Evolutionary conservation across 2,113 vertebrate species (phyloP), one percentile per base, ranked within the genome.

Genomic region (Halichoerus grypus): DNA sequence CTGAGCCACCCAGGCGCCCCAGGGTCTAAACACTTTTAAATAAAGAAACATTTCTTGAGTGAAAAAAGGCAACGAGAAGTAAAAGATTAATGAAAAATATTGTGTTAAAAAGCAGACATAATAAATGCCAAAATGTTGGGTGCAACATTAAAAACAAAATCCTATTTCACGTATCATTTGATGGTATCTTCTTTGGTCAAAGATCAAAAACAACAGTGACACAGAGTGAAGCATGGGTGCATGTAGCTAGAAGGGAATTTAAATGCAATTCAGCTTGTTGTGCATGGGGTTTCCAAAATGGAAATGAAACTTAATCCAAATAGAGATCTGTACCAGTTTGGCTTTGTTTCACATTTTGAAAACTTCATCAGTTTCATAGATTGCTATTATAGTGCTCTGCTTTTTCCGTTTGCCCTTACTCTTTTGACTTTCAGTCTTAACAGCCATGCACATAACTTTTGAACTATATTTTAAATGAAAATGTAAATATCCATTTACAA

Each of bases 171-270:
- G 39, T 42, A n/a, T 28, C 87, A 95, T 28, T 82, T 18, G 57
- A 88, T 81, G 63, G 84, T 31, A 89, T 94, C 57, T 96, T 93
- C 92, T 93, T 92, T 89, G 81, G 83, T 93, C 74, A 79, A 18
- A 71, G 65, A 92, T 33, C 94, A 65, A 88, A 98, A 95, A 97
- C 83, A 91, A 55, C 67, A 91, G 42, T 85, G 74, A 92, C 49
- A 88, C 15, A 69, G 6, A 22, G 49, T 26, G 77, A 97, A 97
- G 63, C 63, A 77, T 1, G 95, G 84, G 33, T 26, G 36, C 57
- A 15, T 77, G 31, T 61, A 94, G 95, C 82, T 87, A 36, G 88
- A 95, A 95, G 93, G 31, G 22, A 69, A 97, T 59, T 90, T 95
- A 51, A 97, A 85, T 53, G 81, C 59, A 82, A 79, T 94, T 90